phyloP scores from a whole-genome alignment of 2,113 vertebrate species.

The Ivindomyrus marchei region DNA sequence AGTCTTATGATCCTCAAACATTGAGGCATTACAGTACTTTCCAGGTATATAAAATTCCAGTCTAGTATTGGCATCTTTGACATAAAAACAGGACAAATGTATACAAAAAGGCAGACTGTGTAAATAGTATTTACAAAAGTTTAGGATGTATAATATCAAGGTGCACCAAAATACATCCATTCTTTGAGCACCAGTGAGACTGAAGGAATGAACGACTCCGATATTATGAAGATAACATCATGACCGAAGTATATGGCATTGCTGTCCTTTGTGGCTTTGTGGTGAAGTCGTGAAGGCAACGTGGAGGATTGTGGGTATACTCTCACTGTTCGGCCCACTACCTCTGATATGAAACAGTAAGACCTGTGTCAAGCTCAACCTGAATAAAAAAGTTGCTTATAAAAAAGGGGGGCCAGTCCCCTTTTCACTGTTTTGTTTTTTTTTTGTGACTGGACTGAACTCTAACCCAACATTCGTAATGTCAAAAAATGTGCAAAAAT shows the following conservation, averaged over 20 bases:
- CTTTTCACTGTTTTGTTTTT: conserved; percentile 30
- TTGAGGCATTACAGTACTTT: conserved; percentile 98
- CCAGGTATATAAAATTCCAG: conserved; percentile 94
- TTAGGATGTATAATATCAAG: conserved; percentile 67
- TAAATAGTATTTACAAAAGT: conserved; percentile 95
- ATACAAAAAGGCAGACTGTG: conserved; percentile 88
- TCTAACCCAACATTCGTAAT: conserved; percentile 99
- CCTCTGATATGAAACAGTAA: conserved; percentile 15
- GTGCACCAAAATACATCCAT: conserved; percentile 78
- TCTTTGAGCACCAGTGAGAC: conserved; percentile 86
- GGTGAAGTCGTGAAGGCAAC: conserved; percentile 26
- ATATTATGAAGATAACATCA: conserved; percentile 11
- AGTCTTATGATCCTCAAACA: conserved; percentile 87
- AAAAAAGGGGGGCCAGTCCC: neutral
- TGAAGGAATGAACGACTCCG: conserved; percentile 58
- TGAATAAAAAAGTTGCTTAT: conserved; percentile 35
- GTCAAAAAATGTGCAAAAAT: conserved; percentile 86
- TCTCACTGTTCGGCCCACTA: neutral
- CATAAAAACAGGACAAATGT: conserved; percentile 73
- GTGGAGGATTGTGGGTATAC: conserved; percentile 30
- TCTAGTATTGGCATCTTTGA: conserved; percentile 89
- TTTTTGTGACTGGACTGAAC: conserved; percentile 78
- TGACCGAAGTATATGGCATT: conserved; percentile 26
- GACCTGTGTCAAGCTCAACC: conserved; percentile 14
- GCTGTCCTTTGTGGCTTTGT: conserved; percentile 44